Conservation (phyloP, 2,113 vertebrate genomes). For the Aptenodytes patagonicus region DNA sequence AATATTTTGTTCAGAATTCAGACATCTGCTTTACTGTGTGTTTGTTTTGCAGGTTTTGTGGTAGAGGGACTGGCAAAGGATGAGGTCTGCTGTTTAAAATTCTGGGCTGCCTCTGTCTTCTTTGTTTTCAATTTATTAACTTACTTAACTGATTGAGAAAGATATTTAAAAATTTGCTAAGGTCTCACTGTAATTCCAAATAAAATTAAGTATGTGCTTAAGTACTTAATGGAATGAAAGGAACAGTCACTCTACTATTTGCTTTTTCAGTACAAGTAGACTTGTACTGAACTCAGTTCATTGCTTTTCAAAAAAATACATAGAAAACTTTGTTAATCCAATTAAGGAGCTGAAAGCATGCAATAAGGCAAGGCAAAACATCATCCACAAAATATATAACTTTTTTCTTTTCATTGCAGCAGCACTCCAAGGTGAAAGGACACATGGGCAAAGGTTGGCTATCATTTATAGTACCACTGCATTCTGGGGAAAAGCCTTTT, state of each 20-base stretch:
- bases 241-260: not conserved
- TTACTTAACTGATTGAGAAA: conserved; percentile 1
- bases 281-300: not conserved
- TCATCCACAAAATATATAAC: not conserved
- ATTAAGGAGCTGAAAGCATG: not conserved
- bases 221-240: not conserved
- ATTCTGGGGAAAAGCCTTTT: not conserved
- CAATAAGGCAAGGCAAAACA: not conserved
- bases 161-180: not conserved
- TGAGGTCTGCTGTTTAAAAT: not conserved
- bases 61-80: not conserved
- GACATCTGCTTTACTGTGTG: conserved; percentile 30
- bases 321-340: not conserved
- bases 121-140: conserved; percentile 1
- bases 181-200: not conserved
- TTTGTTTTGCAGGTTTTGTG: conserved; percentile 33
- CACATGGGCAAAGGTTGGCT: not conserved
- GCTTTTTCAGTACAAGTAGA: not conserved
- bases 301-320: not conserved
- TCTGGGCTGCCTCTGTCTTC: not conserved
- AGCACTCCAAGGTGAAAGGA: not conserved
- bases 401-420: not conserved
- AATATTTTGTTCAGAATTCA: conserved; percentile 44
- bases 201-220: conserved; percentile 5
- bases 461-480: not conserved